phyloP scores from a whole-genome alignment of 2,113 vertebrate genomes.

The Embiotoca jacksoni region DNA sequence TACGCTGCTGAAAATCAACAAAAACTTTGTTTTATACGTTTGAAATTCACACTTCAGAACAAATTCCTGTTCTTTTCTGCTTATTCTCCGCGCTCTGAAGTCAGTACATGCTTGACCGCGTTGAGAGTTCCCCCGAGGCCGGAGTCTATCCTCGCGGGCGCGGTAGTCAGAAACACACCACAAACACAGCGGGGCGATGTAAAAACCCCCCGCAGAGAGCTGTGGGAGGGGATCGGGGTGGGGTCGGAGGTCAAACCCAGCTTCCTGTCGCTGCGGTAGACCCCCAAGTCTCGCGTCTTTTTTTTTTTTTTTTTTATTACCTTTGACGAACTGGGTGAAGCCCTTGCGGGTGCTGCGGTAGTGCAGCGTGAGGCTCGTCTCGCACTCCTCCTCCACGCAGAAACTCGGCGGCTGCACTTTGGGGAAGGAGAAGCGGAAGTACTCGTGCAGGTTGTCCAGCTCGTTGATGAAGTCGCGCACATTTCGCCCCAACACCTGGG shows the following conservation, averaged over 20 bases:
- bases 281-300: no score
- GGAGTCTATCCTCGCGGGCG: conserved; percentile 2
- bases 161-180: neutral
- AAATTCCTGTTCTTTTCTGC: neutral
- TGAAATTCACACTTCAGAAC: no score
- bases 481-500: conserved; percentile 81
- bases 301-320: conserved; percentile 48
- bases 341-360: conserved; percentile 84
- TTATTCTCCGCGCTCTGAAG: neutral
- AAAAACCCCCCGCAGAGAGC: neutral
- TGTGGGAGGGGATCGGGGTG: neutral
- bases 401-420: conserved; percentile 85
- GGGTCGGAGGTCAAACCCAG: conserved; percentile 18
- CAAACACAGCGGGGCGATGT: neutral
- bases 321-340: conserved; percentile 86
- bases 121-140: no score
- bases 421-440: conserved; percentile 85
- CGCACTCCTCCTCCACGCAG: conserved; percentile 85
- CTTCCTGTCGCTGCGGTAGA: no score
- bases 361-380: conserved; percentile 83
- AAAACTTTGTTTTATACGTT: no score
- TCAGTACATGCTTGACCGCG: no score
- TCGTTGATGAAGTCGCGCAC: conserved; percentile 86
- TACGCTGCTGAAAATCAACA: no score
- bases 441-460: conserved; percentile 85